These are phyloP conservation scores for Percopsis omiscomaycus DNA, from an alignment of 2,797 vertebrate genomes.

Conservation along the genomic window DNA sequence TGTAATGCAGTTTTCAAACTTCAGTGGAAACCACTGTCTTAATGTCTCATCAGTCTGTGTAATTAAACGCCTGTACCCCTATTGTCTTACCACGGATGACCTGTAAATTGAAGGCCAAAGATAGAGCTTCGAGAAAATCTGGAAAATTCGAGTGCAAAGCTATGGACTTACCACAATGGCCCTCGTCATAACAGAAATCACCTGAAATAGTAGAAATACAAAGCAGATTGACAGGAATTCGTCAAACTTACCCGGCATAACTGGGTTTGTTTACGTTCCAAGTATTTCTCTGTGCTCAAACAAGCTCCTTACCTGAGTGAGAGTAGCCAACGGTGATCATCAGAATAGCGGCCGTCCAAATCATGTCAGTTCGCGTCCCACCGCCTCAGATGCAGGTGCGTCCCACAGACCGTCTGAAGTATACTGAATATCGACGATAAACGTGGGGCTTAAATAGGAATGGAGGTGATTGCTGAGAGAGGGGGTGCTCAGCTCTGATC, in stretches of 20 bases:
- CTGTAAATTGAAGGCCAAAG: too few relatives aligned
- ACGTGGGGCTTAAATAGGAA: conserved; percentile 51
- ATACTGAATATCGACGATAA: conserved; percentile 22
- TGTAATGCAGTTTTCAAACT: too few relatives aligned
- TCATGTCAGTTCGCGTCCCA: conserved; percentile 35
- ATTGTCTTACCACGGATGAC: too few relatives aligned
- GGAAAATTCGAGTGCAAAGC: background rate
- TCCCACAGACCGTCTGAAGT: conserved; percentile 47
- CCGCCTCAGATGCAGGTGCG: conserved; percentile 21
- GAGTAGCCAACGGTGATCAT: conserved; percentile 16
- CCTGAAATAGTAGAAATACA: conserved; percentile 46
- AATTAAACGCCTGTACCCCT: too few relatives aligned
- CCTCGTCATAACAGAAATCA: conserved; percentile 75
- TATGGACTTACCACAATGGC: conserved; percentile 70
- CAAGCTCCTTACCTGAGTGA: conserved; percentile 55
- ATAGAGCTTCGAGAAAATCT: background rate
- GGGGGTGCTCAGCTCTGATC: conserved; percentile 49
- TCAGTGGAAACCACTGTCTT: too few relatives aligned
- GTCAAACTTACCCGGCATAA: background rate
- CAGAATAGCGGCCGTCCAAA: conserved; percentile 48
- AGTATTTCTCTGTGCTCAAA: background rate
- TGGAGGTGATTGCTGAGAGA: conserved; percentile 44
- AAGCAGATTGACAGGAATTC: background rate
- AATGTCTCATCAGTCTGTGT: too few relatives aligned
- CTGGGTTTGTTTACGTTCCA: background rate